Percentiles rank a stretch among this genome's conserved stretches.
These are phyloP conservation scores for Plagodis dolabraria DNA, from an alignment of 2,888 invertebrate genomes.

Conservation along the genomic window DNA sequence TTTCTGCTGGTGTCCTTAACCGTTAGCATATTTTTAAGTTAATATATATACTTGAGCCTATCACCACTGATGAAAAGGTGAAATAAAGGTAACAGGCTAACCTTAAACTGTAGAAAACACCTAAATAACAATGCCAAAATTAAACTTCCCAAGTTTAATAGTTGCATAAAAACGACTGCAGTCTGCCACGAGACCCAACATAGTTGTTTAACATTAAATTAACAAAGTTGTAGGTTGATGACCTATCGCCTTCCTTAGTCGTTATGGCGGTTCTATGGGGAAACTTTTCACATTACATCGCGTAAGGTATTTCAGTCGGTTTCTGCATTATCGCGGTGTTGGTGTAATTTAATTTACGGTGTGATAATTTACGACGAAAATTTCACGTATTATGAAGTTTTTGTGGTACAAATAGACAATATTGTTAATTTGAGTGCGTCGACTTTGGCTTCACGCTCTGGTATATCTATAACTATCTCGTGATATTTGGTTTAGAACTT, in stretches of 20 bases:
- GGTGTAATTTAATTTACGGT: slow-evolving; percentile 34
- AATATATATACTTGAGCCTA: too few relatives aligned
- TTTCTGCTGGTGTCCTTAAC: too few relatives aligned
- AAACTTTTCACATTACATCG: slow-evolving; percentile 74
- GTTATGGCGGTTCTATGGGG: slow-evolving; percentile 65
- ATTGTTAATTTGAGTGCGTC: too few relatives aligned
- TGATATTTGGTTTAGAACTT: too few relatives aligned
- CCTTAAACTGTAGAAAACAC: too few relatives aligned
- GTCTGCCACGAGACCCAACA: slow-evolving; percentile 33
- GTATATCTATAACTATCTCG: too few relatives aligned
- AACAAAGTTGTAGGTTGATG: slow-evolving; percentile 71
- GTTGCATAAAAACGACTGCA: slow-evolving; percentile 22
- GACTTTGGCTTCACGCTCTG: too few relatives aligned
- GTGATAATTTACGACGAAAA: slow-evolving; percentile 9
- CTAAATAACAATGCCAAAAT: background rate
- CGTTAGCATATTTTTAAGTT: too few relatives aligned
- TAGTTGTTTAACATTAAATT: slow-evolving; percentile 71
- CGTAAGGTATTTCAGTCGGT: slow-evolving; percentile 62
- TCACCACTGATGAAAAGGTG: too few relatives aligned
- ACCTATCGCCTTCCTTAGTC: slow-evolving; percentile 63
- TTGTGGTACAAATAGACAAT: background rate
- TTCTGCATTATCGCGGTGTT: slow-evolving; percentile 31
- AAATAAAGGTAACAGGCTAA: too few relatives aligned
- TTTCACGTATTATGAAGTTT: background rate
- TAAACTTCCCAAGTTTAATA: background rate